Evolutionary conservation across 2,113 vertebrate genomes (phyloP), one percentile per base, ranked within the genome.

Genomic region (Solea senegalensis): DNA sequence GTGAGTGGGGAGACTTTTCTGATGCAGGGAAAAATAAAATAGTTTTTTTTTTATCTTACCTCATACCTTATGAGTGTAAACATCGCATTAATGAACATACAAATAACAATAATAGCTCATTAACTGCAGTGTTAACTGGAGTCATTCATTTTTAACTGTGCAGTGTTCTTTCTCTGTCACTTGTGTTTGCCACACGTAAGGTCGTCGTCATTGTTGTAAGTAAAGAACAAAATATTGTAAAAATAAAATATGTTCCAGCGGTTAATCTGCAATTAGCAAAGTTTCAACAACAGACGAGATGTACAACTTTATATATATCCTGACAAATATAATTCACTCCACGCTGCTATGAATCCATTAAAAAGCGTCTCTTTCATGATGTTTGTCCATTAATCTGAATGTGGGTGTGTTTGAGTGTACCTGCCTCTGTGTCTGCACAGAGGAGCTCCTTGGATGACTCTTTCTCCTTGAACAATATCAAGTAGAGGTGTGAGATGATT

Each of bases 381-480:
- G 74, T 75, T 53, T 71, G 44, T 62, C 46, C 64, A 49, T 69
- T 72, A 28, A 63, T 74, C 56, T 82, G 57, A 57, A 54, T 63
- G 21, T 69, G 21, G 49, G 54, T 69, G 76, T 72, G 52, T 65
- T 68, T 59, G 21, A 45, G 54, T 69, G 76, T 72, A 50, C 62
- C 65, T 59, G 57, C 62, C 41, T 85, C 76, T 79, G 59, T 71
- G 65, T 73, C 39, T 58, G 70, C 55, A 50, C 60, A 56, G 62
- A 76, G 40, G n/a, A 80, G 58, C 15, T 60, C 59, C 70, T 78
- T 76, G 64, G 72, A 84, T 69, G 83, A 85, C 69, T 74, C 66
- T 84, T 82, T 91, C 76, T 89, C 83, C 86, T 90, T 90, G 80
- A 85, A 84, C 82, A 89, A 82, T 86, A 88, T 90, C 84, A 88